These are phyloP conservation scores for Myotis brandtii DNA, from an alignment of 2,113 vertebrate genomes.

Conservation along the genomic window DNA sequence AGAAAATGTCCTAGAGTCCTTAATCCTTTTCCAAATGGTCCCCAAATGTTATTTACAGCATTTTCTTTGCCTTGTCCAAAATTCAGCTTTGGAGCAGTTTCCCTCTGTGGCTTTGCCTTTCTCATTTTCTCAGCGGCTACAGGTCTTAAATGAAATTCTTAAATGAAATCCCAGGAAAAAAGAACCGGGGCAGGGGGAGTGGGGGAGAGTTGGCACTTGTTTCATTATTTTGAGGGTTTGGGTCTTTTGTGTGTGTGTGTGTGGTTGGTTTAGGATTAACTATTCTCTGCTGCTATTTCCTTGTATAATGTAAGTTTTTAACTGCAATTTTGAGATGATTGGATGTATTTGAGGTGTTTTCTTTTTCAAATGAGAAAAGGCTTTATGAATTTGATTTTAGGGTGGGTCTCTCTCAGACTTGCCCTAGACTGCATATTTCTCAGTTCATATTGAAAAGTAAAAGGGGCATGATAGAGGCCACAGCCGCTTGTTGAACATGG, in stretches of 20 bases:
- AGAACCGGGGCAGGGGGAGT: slow-evolving; percentile 38
- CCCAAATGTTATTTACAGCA: background rate
- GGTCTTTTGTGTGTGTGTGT: background rate
- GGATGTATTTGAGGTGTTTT: slow-evolving; percentile 68
- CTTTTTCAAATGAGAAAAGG: slow-evolving; percentile 75
- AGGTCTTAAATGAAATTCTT: slow-evolving; percentile 63
- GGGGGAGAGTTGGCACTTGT: background rate
- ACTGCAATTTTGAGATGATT: slow-evolving; percentile 72
- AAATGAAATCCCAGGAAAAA: slow-evolving; percentile 59
- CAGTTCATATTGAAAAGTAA: slow-evolving; percentile 59
- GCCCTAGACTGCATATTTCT: slow-evolving; percentile 60
- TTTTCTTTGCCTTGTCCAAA: slow-evolving; percentile 70
- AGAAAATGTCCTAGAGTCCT: slow-evolving; percentile 37
- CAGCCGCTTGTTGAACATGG: slow-evolving; percentile 71
- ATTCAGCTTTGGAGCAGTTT: slow-evolving; percentile 75
- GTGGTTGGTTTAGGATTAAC: slow-evolving; percentile 47
- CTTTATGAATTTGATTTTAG: slow-evolving; percentile 78
- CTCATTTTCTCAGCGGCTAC: slow-evolving; percentile 71
- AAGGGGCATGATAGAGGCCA: slow-evolving; percentile 66
- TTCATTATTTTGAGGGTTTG: slow-evolving; percentile 12
- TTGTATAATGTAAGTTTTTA: slow-evolving; percentile 75
- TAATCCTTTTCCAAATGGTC: slow-evolving; percentile 55
- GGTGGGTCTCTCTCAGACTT: slow-evolving; percentile 77
- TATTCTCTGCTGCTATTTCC: slow-evolving; percentile 83
- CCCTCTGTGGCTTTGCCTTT: slow-evolving; percentile 74